These are phyloP conservation scores for Ahaetulla prasina DNA, from an alignment of 2,113 vertebrate genomes.

Conservation along the genomic window DNA sequence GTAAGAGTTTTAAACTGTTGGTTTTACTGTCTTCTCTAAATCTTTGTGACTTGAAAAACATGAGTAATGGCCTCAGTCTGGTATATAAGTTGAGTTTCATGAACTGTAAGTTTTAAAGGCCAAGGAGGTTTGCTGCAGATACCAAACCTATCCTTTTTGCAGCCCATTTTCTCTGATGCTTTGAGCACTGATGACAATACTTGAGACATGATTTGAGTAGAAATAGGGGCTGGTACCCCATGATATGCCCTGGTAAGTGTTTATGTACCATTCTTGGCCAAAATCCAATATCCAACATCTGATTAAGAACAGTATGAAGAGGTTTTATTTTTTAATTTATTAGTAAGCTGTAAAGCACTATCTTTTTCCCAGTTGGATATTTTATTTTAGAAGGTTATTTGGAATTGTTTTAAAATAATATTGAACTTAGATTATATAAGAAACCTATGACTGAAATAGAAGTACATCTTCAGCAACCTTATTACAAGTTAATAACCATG, in stretches of 20 bases:
- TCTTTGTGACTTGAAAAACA: neutral
- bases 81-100: neutral
- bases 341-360: neutral
- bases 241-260: neutral
- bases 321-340: neutral
- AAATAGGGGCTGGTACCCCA: neutral
- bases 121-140: neutral
- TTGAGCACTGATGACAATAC: neutral
- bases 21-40: neutral
- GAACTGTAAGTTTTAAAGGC: neutral
- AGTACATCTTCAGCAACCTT: neutral
- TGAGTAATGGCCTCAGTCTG: neutral
- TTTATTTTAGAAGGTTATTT: neutral
- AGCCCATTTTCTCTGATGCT: neutral
- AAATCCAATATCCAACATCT: neutral
- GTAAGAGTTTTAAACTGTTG: neutral
- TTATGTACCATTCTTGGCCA: neutral
- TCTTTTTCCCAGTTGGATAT: neutral
- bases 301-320: neutral
- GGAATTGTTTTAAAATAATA: neutral
- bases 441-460: neutral
- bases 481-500: neutral
- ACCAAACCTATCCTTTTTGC: neutral
- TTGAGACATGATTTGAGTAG: neutral
- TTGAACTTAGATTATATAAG: neutral